Base-by-base conservation (phyloP, 2,797 vertebrate genomes). In the Clarias fuscus region DNA sequence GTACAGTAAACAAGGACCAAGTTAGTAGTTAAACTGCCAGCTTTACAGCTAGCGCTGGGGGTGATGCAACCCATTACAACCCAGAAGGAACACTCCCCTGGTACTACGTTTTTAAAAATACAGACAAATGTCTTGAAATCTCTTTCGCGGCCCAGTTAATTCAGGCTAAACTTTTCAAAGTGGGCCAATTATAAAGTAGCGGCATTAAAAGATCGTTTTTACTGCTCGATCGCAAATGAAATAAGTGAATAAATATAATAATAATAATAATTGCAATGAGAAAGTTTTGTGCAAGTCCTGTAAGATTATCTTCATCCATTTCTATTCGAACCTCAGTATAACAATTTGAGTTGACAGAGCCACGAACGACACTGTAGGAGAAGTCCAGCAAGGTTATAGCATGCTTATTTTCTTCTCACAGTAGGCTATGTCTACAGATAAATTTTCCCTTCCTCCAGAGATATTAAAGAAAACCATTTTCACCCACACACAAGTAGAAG, bases 151-250 rank as follows among this genome's bases (percentile, higher is more conserved):
- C 80, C 80, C n/a, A 82, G 80, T 68, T 82, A 27, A 82, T 82
- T 82, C 33, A 24, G 11, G 56, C n/a, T 30, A 82, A 67, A 68
- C 80, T 82, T 13, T 7, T 6, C 40, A 80, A 82, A 82, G n/a
- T 82, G 68, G 80, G 80, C 80, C 80, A 82, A 82, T 82, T 82
- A 82, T 82, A 53, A 67, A 67, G 43, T 68, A 20, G 80, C 30
- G 18, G 18, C 62, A 6, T 18, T 13, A 67, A 30, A 67, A 27
- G n/a, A 64, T 62, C 7, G 40, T n/a, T 40, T 53, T 24, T 24
- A 24, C 40, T 37, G 59, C 59, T 62, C 22, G 5, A 64, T 68
- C 40, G 17, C 24, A 27, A 27, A 13, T 2, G 5, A 1, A 24
- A 27, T 14, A 48, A 27, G 22, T 1, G 20, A 7, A 24, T 6